These are phyloP conservation scores for Drosophila malerkotliana DNA, from an alignment of 1,140 invertebrate species.

Conservation along the genomic window DNA sequence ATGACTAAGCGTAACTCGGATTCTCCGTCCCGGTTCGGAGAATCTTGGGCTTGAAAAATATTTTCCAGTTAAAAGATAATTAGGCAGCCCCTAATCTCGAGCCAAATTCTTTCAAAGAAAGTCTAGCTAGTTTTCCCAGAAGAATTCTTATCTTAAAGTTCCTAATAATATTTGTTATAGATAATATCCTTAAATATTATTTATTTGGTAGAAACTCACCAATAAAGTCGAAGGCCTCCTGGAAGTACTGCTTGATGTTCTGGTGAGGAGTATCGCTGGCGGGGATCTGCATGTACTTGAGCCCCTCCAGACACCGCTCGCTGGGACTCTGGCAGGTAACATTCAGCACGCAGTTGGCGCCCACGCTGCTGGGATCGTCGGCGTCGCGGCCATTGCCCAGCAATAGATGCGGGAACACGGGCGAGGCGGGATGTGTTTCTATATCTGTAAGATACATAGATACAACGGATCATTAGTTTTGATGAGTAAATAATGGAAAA, in stretches of 20 bases:
- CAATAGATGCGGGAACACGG: slow-evolving; percentile 94
- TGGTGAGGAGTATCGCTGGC: slow-evolving; percentile 94
- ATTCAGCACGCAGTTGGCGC: slow-evolving; percentile 91
- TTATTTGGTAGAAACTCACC: slow-evolving; percentile 87
- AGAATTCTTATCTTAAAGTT: too few species aligned
- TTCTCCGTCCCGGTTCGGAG: slow-evolving; percentile 36
- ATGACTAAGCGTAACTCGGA: slow-evolving; percentile 49
- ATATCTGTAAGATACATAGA: slow-evolving; percentile 85
- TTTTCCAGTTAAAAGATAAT: slow-evolving; percentile 16
- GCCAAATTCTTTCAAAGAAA: slow-evolving; percentile 3
- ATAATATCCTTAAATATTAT: neutral
- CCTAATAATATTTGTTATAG: neutral
- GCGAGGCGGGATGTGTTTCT: slow-evolving; percentile 90
- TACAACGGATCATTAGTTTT: slow-evolving; percentile 51
- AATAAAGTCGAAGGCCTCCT: slow-evolving; percentile 95
- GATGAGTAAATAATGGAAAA: slow-evolving; percentile 57
- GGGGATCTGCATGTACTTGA: slow-evolving; percentile 92
- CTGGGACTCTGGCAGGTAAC: slow-evolving; percentile 92
- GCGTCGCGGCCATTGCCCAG: slow-evolving; percentile 94
- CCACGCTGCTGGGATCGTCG: slow-evolving; percentile 89
- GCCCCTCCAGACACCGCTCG: slow-evolving; percentile 88
- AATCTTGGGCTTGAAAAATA: slow-evolving; percentile 6
- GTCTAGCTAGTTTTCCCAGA: neutral
- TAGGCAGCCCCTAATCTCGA: slow-evolving; percentile 8
- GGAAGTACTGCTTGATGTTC: slow-evolving; percentile 96